Evolutionary conservation across 2,797 vertebrate genomes (phyloP).

Genomic region (Diceros bicornis): DNA sequence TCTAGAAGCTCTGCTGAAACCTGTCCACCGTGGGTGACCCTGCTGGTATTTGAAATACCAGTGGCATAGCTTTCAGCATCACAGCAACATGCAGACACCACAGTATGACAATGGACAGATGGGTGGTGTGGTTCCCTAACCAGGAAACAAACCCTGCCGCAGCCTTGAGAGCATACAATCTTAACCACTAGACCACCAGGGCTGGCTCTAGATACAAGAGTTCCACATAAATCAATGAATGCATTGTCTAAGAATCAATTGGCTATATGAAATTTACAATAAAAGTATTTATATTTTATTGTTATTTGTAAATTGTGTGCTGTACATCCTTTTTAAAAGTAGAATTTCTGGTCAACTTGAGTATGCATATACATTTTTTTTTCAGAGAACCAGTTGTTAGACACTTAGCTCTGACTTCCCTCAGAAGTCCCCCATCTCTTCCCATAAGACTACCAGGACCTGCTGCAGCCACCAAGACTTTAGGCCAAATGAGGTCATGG

Average conservation of each 20-base stretch:
- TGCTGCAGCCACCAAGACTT: not conserved
- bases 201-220: not conserved
- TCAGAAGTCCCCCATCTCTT: conserved; percentile 5
- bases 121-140: too few relatives aligned
- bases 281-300: not conserved
- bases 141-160: too few relatives aligned
- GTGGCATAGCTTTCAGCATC: too few relatives aligned
- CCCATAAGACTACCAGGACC: not conserved
- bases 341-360: not conserved
- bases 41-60: too few relatives aligned
- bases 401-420: not conserved
- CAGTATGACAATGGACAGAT: too few relatives aligned
- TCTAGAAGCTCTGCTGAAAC: too few relatives aligned
- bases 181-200: too few relatives aligned
- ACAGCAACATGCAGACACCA: too few relatives aligned
- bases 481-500: conserved; percentile 65
- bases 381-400: not conserved
- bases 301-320: not conserved
- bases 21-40: too few relatives aligned
- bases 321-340: not conserved
- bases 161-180: too few relatives aligned
- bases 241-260: not conserved
- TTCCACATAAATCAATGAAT: conserved; percentile 2
- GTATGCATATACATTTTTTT: not conserved
- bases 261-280: not conserved